phyloP scores from a whole-genome alignment of 35 echinoderm and acorn worm genomes.

The Ophioderma brevispina region DNA sequence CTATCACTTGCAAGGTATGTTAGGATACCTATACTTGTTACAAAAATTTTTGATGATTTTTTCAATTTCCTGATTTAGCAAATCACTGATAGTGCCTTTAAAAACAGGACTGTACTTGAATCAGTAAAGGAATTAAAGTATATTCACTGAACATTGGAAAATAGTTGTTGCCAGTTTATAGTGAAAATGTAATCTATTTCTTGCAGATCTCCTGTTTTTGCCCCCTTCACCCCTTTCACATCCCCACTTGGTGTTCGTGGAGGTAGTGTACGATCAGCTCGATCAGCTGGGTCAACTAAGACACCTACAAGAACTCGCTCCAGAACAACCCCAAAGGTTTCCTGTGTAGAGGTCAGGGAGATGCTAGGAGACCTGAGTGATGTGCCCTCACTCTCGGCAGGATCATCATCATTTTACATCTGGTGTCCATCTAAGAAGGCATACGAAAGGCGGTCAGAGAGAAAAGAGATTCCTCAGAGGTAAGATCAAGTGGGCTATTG shows the following conservation, averaged over 20 bases:
- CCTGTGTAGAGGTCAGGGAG: background rate
- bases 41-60: too few relatives aligned
- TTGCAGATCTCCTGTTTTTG: background rate
- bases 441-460: constrained; percentile 8
- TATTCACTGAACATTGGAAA: too few relatives aligned
- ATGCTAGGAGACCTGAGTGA: background rate
- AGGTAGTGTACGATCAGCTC: background rate
- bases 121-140: too few relatives aligned
- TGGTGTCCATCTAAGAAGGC: constrained; percentile 59
- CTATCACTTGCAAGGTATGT: too few relatives aligned
- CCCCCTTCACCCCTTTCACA: constrained; percentile 27
- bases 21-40: too few relatives aligned
- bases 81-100: too few relatives aligned
- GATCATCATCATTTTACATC: constrained; percentile 47
- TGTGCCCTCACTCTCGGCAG: background rate
- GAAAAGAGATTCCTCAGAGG: constrained; percentile 3
- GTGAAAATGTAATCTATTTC: too few relatives aligned
- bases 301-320: background rate
- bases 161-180: too few relatives aligned
- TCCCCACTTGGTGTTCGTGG: constrained; percentile 38
- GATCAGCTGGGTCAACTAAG: background rate
- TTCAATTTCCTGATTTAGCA: too few relatives aligned
- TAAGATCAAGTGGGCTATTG: too few relatives aligned
- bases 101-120: too few relatives aligned
- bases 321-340: background rate